Percentiles rank a stretch among this genome's conserved stretches.
Evolutionary conservation across 2,113 vertebrate species (phyloP).

Genomic region (Tursiops truncatus): DNA sequence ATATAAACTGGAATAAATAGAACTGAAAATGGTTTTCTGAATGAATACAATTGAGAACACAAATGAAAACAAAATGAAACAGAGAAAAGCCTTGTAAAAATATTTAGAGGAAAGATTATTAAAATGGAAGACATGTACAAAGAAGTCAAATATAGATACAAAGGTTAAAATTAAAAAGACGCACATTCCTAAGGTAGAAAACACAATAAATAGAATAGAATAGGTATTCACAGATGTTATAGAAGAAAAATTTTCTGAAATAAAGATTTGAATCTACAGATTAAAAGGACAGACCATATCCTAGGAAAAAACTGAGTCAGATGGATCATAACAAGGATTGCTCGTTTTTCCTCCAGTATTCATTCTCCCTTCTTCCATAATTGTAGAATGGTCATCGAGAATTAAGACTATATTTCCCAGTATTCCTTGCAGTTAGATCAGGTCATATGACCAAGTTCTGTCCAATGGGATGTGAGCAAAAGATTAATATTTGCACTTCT

Average conservation of each 20-base stretch:
- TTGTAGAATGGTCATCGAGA: neutral
- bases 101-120: neutral
- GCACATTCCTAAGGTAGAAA: neutral
- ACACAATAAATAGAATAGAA: neutral
- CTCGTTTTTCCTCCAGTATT: neutral
- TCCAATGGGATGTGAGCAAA: neutral
- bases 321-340: neutral
- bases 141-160: neutral
- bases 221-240: neutral
- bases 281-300: neutral
- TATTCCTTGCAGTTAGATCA: neutral
- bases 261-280: neutral
- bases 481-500: slow-evolving; percentile 3
- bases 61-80: neutral
- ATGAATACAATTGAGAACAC: neutral
- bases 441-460: neutral
- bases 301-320: neutral
- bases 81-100: neutral
- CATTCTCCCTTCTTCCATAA: neutral
- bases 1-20: neutral
- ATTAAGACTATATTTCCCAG: neutral
- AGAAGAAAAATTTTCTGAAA: slow-evolving; percentile 7
- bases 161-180: neutral
- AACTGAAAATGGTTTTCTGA: neutral
- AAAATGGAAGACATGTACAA: neutral